Conservation (phyloP, 1,140 invertebrate genomes). For the Oryzaephilus surinamensis region DNA sequence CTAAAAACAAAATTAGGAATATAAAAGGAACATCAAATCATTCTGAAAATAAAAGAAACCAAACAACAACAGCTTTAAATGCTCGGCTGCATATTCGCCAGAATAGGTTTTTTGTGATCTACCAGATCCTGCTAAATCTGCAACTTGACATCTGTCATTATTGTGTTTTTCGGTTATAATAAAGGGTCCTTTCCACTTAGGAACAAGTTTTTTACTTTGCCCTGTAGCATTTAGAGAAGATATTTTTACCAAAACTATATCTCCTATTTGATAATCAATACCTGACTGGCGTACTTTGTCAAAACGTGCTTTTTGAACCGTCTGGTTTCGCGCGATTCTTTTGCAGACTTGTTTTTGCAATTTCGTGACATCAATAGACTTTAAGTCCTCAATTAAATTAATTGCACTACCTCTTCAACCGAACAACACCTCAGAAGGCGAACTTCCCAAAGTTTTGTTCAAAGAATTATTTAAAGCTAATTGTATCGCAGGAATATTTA, state of each 20-base stretch:
- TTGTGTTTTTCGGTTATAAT: constrained; percentile 14
- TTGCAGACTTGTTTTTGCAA: constrained; percentile 3
- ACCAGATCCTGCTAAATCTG: constrained; percentile 13
- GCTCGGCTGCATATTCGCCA: constrained; percentile 1
- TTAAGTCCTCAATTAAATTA: constrained; percentile 4
- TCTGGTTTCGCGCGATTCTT: constrained; percentile 3
- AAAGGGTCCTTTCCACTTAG: too few relatives aligned
- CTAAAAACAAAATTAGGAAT: constrained; percentile 20
- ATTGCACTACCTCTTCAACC: constrained; percentile 1
- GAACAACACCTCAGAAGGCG: constrained; percentile 6
- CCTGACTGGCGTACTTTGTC: constrained; percentile 2
- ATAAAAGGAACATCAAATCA: constrained; percentile 22
- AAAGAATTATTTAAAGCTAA: constrained; percentile 6
- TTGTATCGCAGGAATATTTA: constrained; percentile 4
- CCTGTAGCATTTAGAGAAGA: constrained; percentile 11
- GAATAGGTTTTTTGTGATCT: not conserved
- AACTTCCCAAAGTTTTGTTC: constrained; percentile 1
- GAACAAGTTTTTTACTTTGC: constrained; percentile 18
- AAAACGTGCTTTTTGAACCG: constrained; percentile 11
- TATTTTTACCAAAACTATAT: constrained; percentile 11
- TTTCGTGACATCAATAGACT: constrained; percentile 2
- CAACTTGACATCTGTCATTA: constrained; percentile 22
- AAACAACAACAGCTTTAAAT: constrained; percentile 1
- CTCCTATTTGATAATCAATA: not conserved
- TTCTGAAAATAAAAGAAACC: too few relatives aligned